A percentile compares a stretch with the other conserved stretches of the same genome.
phyloP scores from a whole-genome alignment of 37 sponge, comb jelly and placozoan genomes.

The Tethya wilhelma region DNA sequence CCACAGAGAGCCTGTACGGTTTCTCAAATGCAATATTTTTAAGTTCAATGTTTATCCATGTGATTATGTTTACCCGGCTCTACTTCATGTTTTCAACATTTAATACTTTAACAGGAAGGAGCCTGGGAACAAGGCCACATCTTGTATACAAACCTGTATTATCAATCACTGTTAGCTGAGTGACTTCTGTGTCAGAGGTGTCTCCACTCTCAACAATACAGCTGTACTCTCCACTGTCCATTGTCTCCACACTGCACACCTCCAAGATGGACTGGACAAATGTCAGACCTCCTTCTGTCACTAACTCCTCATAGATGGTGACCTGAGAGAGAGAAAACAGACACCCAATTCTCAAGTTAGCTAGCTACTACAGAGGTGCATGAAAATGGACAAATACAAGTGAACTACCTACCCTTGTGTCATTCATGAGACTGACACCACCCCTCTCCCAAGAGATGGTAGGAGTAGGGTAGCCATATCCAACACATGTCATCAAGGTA shows the following conservation, averaged over 20 bases:
- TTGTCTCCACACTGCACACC: not conserved
- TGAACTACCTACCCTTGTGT: no score
- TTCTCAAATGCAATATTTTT: no score
- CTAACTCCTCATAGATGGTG: constrained; percentile 5
- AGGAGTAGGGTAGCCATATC: constrained; percentile 14
- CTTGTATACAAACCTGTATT: no score
- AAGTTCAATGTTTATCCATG: no score
- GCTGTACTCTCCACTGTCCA: constrained; percentile 1
- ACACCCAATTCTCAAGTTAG: no score
- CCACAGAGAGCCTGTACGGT: no score
- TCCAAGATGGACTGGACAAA: constrained; percentile 28
- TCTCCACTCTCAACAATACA: constrained; percentile 10
- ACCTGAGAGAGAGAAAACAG: constrained; percentile 20
- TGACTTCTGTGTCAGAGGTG: not conserved
- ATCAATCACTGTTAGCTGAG: constrained; percentile 5
- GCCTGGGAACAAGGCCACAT: no score
- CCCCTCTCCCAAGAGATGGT: constrained; percentile 17
- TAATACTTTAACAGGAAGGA: no score
- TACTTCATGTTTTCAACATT: no score
- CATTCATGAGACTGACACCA: not conserved
- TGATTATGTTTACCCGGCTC: no score
- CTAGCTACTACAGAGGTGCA: no score
- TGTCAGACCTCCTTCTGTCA: not conserved
- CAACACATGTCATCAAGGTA: constrained; percentile 12
- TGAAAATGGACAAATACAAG: no score